These are phyloP conservation scores for Poeciliopsis retropinna DNA, from an alignment of 2,113 vertebrate species.

Conservation along the genomic window DNA sequence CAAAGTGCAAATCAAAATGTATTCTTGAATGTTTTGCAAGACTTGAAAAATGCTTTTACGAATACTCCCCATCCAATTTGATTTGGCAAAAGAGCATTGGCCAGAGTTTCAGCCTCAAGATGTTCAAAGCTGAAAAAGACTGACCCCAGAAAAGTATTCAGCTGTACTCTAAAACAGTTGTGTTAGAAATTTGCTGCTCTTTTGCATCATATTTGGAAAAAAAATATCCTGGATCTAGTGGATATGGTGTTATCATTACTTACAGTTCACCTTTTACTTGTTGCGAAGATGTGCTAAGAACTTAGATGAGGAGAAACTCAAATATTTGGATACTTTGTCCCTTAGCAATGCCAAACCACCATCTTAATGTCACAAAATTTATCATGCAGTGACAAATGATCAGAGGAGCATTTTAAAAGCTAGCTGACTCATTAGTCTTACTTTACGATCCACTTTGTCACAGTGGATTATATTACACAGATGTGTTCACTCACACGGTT, in stretches of 20 bases:
- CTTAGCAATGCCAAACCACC: background rate
- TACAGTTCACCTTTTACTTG: background rate
- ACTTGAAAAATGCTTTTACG: too few relatives aligned
- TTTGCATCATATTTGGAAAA: background rate
- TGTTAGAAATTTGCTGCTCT: background rate
- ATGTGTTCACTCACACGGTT: background rate
- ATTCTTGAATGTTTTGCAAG: too few relatives aligned
- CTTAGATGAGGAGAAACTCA: background rate
- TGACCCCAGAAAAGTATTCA: too few relatives aligned
- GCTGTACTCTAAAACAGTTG: background rate
- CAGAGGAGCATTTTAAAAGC: background rate
- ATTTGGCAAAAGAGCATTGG: too few relatives aligned
- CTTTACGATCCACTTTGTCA: conserved; percentile 1
- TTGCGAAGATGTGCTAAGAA: background rate
- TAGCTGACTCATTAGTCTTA: background rate
- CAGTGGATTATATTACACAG: conserved; percentile 1
- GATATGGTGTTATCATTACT: background rate
- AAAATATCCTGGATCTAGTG: background rate
- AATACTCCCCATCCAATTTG: too few relatives aligned
- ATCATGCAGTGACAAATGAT: conserved; percentile 4
- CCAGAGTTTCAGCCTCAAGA: too few relatives aligned
- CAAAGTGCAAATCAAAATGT: too few relatives aligned
- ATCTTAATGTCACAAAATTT: conserved; percentile 1
- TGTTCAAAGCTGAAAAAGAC: too few relatives aligned
- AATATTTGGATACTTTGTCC: background rate